Base-by-base conservation (phyloP, 2,888 invertebrate genomes). In the Euplexia lucipara region DNA sequence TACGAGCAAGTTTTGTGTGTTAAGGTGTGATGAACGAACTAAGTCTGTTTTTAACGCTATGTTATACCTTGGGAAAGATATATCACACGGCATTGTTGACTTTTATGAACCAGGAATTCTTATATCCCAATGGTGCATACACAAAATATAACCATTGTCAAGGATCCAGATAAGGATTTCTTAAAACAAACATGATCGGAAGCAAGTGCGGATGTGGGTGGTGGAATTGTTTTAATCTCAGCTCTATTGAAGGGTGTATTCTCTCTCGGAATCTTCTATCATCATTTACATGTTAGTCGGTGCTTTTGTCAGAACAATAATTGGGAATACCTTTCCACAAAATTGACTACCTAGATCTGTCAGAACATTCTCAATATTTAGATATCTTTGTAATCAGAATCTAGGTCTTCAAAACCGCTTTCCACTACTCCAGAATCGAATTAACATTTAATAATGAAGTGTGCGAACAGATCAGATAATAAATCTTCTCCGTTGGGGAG, bases 401-500 rank as follows among this genome's bases (percentile, higher is more conserved):
- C 42, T 49, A 72, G n/a, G 14, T 44, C 37, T 48, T 22, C 16
- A 9, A 68, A 57, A 57, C 16, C n/a, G 39, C 42, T 69, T 65
- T 64, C 30, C 37, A 45, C 42, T 61, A 58, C 54, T 49, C 42
- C 58, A 73, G 64, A 67, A 70, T 58, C 60, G 65, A 65, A 70
- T 78, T 68, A 80, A 65, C 70, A 80, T 79, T 80, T 70, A 57
- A 48, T 78, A 78, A 80, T 70, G 66, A 71, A 75, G 58, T 67
- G 73, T 77, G 71, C 54, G 65, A 67, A 68, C 47, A 63, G 54
- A 69, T 82, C 81, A 74, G 79, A 72, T 82, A 75, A 92, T 93
- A 92, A 93, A 93, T 93, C 89, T 70, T 93, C 88, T 63, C 73
- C 76, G 79, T 86, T 86, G 86, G 87, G 85, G 83, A 88, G 89